Evolutionary conservation across 2,113 vertebrate genomes (phyloP), one percentile per base, ranked within the genome.

Genomic region (Anser brachyrhynchus): DNA sequence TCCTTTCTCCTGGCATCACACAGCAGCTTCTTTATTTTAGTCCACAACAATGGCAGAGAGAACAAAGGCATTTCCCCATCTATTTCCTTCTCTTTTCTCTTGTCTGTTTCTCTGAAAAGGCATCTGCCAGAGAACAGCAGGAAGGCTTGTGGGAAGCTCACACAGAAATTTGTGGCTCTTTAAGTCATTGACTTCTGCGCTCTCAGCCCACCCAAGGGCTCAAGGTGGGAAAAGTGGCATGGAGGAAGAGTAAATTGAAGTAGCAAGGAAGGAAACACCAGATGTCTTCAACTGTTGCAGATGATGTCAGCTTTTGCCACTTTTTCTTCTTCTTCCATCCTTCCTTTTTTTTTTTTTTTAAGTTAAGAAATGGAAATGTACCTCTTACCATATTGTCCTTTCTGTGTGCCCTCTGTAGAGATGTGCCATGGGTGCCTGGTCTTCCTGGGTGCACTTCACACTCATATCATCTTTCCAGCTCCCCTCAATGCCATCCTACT

Each of bases 11-110:
- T 82, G 69, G 55, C 76, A 91, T 83, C 93, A 67, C 74, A 51
- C 26, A 35, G 49, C 79, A 90, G 35, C 39, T 92, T 70, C 79
- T 96, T 96, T 94, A 95, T 97, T 95, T 97, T 92, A 95, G 83
- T 49, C 83, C 39, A 26, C 80, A 80, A 72, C 54, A 59, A 15
- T 8, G 72, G 46, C 37, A 77, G 65, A 41, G 51, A 93, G 62
- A 16, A 82, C 51, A 77, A 93, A 72, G 22, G 22, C 33, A 39
- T 92, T 84, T 87, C 70, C 66, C 11, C 78, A 90, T 37, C 57
- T 25, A 21, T 83, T 39, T 26, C 52, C 83, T 89, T 52, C 33
- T 65, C 44, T 73, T 57, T 89, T 59, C 51, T 87, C 37, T 43
- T 59, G 66, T 57, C 2, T 9, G 4, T 37, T 46, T 54, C 69